These are phyloP conservation scores for Trichoplusia ni DNA, from an alignment of 1,140 invertebrate species.

Conservation along the genomic window DNA sequence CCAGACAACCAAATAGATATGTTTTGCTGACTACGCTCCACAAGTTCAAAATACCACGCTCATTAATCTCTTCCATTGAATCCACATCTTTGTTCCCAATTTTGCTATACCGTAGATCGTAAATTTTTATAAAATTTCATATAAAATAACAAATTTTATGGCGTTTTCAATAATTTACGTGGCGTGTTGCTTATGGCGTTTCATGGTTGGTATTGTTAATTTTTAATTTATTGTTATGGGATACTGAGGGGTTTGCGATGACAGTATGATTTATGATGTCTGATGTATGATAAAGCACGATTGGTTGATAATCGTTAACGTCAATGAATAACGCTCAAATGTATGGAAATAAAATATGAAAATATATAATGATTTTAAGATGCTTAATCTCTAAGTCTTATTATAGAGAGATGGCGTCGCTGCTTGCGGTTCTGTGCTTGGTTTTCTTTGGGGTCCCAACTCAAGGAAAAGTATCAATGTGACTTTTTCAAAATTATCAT, in stretches of 20 bases:
- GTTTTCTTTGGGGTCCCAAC: no score
- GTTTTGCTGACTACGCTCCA: no score
- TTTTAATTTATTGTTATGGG: constrained; percentile 10
- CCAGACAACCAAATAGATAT: no score
- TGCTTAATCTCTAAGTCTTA: no score
- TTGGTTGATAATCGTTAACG: no score
- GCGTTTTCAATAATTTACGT: constrained; percentile 1
- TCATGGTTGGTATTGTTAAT: neutral
- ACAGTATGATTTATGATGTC: neutral
- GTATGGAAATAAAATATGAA: neutral
- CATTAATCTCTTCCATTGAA: constrained; percentile 1
- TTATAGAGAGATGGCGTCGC: no score
- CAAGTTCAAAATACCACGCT: neutral
- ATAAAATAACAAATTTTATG: constrained; percentile 22
- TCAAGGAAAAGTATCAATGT: no score
- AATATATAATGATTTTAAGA: no score
- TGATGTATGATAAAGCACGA: neutral
- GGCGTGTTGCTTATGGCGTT: neutral
- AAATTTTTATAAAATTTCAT: constrained; percentile 21
- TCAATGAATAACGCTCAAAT: neutral
- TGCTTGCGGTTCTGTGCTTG: no score
- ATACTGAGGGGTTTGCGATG: neutral
- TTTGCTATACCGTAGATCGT: neutral
- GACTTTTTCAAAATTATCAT: no score
- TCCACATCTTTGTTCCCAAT: neutral